Conservation (phyloP, 64 coral and sea anemone species). For the Stylophora pistillata region DNA sequence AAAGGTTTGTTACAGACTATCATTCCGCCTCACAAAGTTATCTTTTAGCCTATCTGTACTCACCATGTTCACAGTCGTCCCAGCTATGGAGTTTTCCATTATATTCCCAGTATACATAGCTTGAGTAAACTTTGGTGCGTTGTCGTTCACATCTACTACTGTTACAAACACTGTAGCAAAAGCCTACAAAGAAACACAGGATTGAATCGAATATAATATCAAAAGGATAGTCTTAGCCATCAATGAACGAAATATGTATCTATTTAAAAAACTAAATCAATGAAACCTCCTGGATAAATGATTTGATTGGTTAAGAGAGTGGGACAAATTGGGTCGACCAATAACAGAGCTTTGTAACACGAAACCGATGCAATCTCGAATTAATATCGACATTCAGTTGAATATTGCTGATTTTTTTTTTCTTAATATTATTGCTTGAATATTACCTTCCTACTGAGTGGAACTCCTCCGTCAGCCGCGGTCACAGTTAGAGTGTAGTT, state of each 20-base stretch:
- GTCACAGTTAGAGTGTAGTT: conserved; percentile 69
- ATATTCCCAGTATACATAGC: conserved; percentile 70
- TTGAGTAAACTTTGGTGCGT: conserved; percentile 68
- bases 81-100: conserved; percentile 76
- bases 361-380: too few relatives aligned
- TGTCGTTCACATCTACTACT: conserved; percentile 90
- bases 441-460: conserved; percentile 65
- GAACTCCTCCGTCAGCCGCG: conserved; percentile 83
- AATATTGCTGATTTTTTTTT: too few relatives aligned
- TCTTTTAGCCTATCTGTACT: background rate
- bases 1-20: background rate
- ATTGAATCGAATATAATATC: background rate
- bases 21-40: background rate
- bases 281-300: too few relatives aligned
- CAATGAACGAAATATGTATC: background rate
- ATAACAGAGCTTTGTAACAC: background rate
- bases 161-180: conserved; percentile 68
- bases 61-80: conserved; percentile 58
- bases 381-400: too few relatives aligned
- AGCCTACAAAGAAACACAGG: conserved; percentile 43
- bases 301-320: too few relatives aligned
- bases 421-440: background rate
- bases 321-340: too few relatives aligned
- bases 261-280: too few relatives aligned
- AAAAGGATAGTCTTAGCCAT: background rate